These are phyloP conservation scores for Ursus arctos DNA, from an alignment of 2,113 vertebrate species.

Conservation along the genomic window DNA sequence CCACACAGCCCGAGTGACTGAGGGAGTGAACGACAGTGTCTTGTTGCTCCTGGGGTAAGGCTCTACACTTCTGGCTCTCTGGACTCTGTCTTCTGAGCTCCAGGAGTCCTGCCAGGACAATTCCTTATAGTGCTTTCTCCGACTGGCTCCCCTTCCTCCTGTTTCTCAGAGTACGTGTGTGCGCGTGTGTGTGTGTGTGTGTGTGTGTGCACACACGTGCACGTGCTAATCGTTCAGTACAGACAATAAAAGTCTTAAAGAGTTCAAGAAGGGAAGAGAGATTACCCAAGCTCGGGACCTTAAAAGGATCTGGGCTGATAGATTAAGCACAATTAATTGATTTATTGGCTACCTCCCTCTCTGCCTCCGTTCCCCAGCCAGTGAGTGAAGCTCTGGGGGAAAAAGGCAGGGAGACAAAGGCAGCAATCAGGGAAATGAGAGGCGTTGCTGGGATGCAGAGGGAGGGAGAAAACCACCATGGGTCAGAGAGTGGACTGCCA, in stretches of 20 bases:
- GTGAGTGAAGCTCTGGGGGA: background rate
- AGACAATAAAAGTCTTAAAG: background rate
- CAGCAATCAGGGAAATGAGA: background rate
- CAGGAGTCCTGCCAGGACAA: slow-evolving; percentile 38
- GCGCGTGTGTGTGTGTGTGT: background rate
- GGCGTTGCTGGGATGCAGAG: background rate
- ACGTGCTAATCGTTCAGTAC: background rate
- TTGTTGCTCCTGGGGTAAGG: background rate
- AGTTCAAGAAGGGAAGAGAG: slow-evolving; percentile 65
- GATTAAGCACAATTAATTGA: slow-evolving; percentile 70
- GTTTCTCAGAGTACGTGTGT: background rate
- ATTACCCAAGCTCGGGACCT: slow-evolving; percentile 46
- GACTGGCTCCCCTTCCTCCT: background rate
- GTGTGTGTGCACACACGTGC: accelerated
- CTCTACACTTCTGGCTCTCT: background rate
- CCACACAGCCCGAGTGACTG: background rate
- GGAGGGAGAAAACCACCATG: background rate
- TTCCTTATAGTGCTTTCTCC: background rate
- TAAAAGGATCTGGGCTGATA: slow-evolving; percentile 64
- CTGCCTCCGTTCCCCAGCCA: background rate
- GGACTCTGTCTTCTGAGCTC: background rate
- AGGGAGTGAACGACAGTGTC: background rate
- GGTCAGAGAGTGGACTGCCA: accelerated
- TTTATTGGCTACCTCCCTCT: background rate
- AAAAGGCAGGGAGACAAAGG: slow-evolving; percentile 41